phyloP scores from a whole-genome alignment of 2,797 vertebrate genomes.

The Pantherophis alleghaniensis region DNA sequence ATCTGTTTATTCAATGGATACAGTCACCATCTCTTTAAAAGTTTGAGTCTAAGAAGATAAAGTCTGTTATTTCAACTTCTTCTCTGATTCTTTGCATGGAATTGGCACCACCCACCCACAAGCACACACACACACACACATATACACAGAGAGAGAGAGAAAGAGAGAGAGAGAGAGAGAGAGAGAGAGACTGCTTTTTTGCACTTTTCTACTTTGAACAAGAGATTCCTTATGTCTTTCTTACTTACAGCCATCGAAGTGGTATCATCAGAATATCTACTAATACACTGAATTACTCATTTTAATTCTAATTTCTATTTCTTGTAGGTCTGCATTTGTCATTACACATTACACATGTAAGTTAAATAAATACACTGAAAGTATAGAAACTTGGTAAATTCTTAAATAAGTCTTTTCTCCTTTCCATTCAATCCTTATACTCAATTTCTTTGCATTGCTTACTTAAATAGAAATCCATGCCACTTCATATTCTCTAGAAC shows the following conservation, averaged over 20 bases:
- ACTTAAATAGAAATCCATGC: background rate
- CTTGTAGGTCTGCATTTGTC: background rate
- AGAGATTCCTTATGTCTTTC: background rate
- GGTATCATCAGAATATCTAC: background rate
- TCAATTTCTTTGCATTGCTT: background rate
- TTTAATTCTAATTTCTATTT: background rate
- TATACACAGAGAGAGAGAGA: too few species aligned
- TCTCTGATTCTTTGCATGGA: too few species aligned
- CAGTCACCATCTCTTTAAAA: background rate
- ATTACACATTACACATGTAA: background rate
- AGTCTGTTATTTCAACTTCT: too few species aligned
- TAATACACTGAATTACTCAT: background rate
- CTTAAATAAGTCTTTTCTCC: background rate
- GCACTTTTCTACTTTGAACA: background rate
- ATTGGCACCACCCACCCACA: too few species aligned
- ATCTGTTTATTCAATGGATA: background rate
- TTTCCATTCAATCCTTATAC: background rate
- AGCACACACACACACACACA: too few species aligned
- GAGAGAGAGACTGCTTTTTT: background rate
- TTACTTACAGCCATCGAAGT: background rate
- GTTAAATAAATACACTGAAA: background rate
- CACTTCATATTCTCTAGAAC: background rate
- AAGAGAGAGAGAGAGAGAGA: too few species aligned
- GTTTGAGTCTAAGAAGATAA: background rate
- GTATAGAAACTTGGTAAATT: background rate